Conservation (phyloP, 2,888 invertebrate species). For the Scaptodrosophila latifasciaeformis region DNA sequence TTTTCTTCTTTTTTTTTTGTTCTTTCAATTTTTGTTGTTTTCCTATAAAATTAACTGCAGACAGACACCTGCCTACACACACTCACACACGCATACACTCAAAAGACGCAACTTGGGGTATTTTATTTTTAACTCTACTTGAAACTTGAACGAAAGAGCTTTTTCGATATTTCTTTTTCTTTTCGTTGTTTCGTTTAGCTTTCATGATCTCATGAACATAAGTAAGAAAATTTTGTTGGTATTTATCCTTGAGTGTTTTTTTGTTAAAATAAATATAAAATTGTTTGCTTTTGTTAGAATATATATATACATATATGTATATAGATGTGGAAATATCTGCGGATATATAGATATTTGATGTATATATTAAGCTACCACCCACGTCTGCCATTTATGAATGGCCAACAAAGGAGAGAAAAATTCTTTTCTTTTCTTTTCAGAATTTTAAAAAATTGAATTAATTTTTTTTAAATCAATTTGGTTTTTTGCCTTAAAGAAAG, state of each 20-base stretch:
- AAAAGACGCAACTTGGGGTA: constrained; percentile 28
- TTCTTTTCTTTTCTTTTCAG: not conserved
- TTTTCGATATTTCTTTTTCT: constrained; percentile 9
- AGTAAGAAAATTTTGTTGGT: too few species aligned
- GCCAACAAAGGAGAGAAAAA: not conserved
- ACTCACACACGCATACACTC: constrained; percentile 24
- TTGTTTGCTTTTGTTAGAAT: not conserved
- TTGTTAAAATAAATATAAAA: not conserved
- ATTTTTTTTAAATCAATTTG: too few species aligned
- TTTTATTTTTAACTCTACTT: constrained; percentile 59
- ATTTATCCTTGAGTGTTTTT: constrained; percentile 65
- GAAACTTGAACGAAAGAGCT: constrained; percentile 49
- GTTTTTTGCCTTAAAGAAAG: too few species aligned
- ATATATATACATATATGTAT: not conserved
- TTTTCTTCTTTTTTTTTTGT: constrained; percentile 16
- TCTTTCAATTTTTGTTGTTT: not conserved
- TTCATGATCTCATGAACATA: constrained; percentile 52
- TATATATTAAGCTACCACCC: not conserved
- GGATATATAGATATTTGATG: too few species aligned
- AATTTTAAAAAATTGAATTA: not conserved
- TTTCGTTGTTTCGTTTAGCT: constrained; percentile 53
- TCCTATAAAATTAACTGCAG: constrained; percentile 63
- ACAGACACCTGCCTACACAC: constrained; percentile 60
- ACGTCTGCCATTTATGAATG: not conserved
- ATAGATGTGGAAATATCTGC: not conserved